Evolutionary conservation across 1,140 invertebrate species (phyloP).

Genomic region (Drosophila kikkawai): DNA sequence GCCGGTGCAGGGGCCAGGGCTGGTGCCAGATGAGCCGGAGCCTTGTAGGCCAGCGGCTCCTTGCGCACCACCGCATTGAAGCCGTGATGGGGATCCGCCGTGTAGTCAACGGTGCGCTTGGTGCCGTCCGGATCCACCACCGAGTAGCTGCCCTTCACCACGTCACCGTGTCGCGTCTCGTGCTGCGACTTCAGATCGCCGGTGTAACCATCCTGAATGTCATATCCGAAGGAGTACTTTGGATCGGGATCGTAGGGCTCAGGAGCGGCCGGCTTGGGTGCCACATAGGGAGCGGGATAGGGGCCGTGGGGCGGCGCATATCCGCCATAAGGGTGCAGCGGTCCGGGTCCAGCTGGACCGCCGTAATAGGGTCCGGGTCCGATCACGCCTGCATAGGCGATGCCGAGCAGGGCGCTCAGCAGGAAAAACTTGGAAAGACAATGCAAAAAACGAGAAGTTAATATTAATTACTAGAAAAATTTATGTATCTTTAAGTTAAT

Average conservation of each 20-base stretch:
- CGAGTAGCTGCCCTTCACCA: conserved; percentile 89
- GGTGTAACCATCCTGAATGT: conserved; percentile 87
- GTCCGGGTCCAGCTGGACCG: conserved; percentile 55
- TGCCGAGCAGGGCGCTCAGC: conserved; percentile 69
- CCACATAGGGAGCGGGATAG: conserved; percentile 57
- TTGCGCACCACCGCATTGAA: conserved; percentile 86
- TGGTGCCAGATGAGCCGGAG: conserved; percentile 54
- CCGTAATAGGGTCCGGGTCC: conserved; percentile 74
- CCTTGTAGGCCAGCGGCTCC: conserved; percentile 81
- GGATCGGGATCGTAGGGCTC: conserved; percentile 87
- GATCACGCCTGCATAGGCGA: conserved; percentile 69
- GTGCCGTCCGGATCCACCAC: conserved; percentile 89
- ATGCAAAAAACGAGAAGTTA: not conserved
- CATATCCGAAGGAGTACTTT: conserved; percentile 87
- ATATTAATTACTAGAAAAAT: not conserved
- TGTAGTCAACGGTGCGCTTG: conserved; percentile 89
- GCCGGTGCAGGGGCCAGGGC: conserved; percentile 60
- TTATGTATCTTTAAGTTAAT: not conserved
- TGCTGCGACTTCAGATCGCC: conserved; percentile 87
- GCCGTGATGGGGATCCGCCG: conserved; percentile 86
- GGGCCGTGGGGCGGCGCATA: conserved; percentile 58
- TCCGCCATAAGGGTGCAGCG: conserved; percentile 45
- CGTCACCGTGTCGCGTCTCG: conserved; percentile 87
- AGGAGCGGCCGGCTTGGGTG: conserved; percentile 79
- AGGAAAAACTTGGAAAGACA: conserved; percentile 60